Conservation (phyloP, 2,888 invertebrate species). For the Netelia fuscicornis region DNA sequence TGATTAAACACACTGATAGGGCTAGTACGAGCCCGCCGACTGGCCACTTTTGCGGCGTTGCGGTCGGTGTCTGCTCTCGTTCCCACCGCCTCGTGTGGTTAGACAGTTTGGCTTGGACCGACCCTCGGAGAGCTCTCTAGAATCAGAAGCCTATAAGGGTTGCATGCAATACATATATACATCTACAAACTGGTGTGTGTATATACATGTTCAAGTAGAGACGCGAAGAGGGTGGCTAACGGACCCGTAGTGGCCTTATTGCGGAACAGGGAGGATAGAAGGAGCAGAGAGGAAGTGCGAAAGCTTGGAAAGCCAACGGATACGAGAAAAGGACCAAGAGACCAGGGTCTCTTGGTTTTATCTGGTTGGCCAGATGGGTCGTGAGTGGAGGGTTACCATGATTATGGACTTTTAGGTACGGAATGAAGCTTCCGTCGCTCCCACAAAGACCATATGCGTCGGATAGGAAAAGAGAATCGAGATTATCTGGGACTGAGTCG, state of each 20-base stretch:
- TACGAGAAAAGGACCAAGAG: background rate
- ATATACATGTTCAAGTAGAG: background rate
- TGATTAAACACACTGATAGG: conserved; percentile 63
- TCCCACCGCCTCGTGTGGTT: conserved; percentile 1
- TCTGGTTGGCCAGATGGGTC: conserved; percentile 31
- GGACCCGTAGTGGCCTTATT: conserved; percentile 45
- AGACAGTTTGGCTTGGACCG: conserved; percentile 24
- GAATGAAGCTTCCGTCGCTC: conserved; percentile 14
- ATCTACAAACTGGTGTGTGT: background rate
- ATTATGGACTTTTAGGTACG: background rate
- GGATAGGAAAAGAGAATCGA: conserved; percentile 40
- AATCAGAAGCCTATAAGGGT: conserved; percentile 26
- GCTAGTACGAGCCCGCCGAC: conserved; percentile 30
- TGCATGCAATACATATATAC: background rate
- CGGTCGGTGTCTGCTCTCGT: background rate
- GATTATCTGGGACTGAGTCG: conserved; percentile 64
- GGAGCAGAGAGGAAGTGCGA: conserved; percentile 18
- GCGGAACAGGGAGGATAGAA: conserved; percentile 10
- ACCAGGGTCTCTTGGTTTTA: conserved; percentile 37
- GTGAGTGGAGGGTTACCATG: background rate
- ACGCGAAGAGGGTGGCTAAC: conserved; percentile 16
- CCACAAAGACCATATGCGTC: background rate
- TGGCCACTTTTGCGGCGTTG: conserved; percentile 20
- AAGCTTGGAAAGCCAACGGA: conserved; percentile 5
- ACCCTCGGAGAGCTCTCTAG: conserved; percentile 16